These are phyloP conservation scores for fruit fly (Drosophila melanogaster) DNA, from an alignment of 1,140 invertebrate species.

Conservation along the genomic window DNA sequence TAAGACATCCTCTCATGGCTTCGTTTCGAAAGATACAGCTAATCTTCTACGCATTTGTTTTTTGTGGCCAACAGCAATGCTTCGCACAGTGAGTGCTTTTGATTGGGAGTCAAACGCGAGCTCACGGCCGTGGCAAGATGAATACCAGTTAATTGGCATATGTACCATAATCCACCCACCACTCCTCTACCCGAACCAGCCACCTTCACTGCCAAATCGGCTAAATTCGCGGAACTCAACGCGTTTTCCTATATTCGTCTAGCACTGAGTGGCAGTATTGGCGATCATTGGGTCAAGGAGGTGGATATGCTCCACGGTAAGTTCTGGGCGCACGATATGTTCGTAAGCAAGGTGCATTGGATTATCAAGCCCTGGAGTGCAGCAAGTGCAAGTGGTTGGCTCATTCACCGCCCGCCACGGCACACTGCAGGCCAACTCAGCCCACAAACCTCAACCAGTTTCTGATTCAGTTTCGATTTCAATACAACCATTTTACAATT, in stretches of 20 bases:
- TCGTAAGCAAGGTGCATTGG: neutral
- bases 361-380: conserved; percentile 16
- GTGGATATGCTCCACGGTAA: neutral
- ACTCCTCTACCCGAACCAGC: conserved; percentile 16
- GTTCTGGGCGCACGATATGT: neutral
- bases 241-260: conserved; percentile 12
- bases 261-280: neutral
- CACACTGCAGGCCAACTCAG: conserved; percentile 16
- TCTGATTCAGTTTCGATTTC: conserved; percentile 76
- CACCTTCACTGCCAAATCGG: conserved; percentile 10
- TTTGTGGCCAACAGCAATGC: neutral
- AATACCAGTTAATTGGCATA: conserved; percentile 43
- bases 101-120: neutral
- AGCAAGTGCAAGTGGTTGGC: conserved; percentile 50
- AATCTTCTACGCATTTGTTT: neutral
- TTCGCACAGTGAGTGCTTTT: neutral
- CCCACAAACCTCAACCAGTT: conserved; percentile 70
- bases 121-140: conserved; percentile 16
- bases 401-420: conserved; percentile 24
- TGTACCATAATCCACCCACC: conserved; percentile 34
- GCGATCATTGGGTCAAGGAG: conserved; percentile 2
- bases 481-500: conserved; percentile 75
- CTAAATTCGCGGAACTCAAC: neutral
- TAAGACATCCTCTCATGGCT: too few species aligned
- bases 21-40: too few species aligned